Evolutionary conservation across 2,888 invertebrate species (phyloP), one percentile per base, ranked within the genome.

Genomic region (Esperia sulphurella): DNA sequence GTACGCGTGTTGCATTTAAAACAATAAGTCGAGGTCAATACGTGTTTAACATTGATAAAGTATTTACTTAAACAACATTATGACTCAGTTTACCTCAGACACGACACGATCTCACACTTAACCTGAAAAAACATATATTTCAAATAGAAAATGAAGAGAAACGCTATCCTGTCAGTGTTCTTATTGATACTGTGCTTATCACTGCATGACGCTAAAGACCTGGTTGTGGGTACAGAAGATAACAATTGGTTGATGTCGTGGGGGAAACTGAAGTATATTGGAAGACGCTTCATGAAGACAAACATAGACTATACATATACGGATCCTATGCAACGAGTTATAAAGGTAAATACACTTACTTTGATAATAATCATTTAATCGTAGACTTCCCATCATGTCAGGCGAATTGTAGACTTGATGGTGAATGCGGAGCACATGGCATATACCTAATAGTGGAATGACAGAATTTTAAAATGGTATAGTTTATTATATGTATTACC

Each of bases 221-320:
- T 84, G 38, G 75, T 74, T 21, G 66, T 77, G 6, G 86, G 86
- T 2, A 68, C 79, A 4, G 76, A 77, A 68, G 70, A 73, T 48
- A 83, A 86, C 55, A 85, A 84, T 64, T 68, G 83, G 54, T 68
- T 86, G 54, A 72, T 86, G 65, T 82, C 80, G 6, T 85, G 85
- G 9, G 75, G 81, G 49, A 86, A 81, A 72, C 63, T 86, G 45
- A 68, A 72, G 44, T 71, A 68, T 46, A 65, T 63, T 31, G 64
- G 61, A 33, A 65, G 83, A 52, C 80, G 79, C 29, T 63, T 86
- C 3, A 65, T 80, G 57, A 76, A 58, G 52, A 68, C 83, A 51
- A 83, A 83, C 53, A 84, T 85, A 62, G 85, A 83, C 65, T 86
- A 83, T 52, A 62, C 57, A 35, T 86, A 83, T 53, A 67, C 65